Conservation (phyloP, 1,140 invertebrate genomes). For the Amphibalanus amphitrite region DNA sequence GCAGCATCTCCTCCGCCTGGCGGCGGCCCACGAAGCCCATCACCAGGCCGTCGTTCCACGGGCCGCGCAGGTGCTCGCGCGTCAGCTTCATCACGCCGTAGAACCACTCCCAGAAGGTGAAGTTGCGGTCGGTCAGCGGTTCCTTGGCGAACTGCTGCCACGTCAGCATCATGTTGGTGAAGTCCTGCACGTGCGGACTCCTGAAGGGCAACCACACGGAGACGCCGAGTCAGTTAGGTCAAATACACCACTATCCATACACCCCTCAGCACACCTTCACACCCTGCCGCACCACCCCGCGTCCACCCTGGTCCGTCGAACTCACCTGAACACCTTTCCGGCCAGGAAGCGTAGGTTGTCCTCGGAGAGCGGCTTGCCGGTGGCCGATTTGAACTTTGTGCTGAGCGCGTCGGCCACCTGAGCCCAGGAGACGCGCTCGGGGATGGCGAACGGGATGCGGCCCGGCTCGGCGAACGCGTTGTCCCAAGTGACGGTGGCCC, state of each 20-base stretch:
- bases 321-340: slow-evolving; percentile 62
- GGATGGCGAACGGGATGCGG: slow-evolving; percentile 70
- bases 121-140: slow-evolving; percentile 69
- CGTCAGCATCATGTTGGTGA: slow-evolving; percentile 41
- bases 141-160: slow-evolving; percentile 93
- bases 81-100: slow-evolving; percentile 95
- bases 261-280: too few species aligned
- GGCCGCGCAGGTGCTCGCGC: slow-evolving; percentile 69
- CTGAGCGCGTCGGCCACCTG: slow-evolving; percentile 73
- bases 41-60: slow-evolving; percentile 66
- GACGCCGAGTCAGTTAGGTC: too few species aligned
- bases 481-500: slow-evolving; percentile 95
- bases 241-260: too few species aligned
- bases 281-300: too few species aligned
- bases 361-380: slow-evolving; percentile 56
- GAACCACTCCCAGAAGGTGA: slow-evolving; percentile 99
- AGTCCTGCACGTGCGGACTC: slow-evolving; percentile 23
- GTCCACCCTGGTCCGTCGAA: too few species aligned
- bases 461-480: slow-evolving; percentile 90
- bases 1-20: slow-evolving; percentile 71
- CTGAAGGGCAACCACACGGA: slow-evolving; percentile 6
- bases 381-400: slow-evolving; percentile 69
- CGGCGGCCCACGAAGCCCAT: slow-evolving; percentile 74
- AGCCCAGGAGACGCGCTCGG: slow-evolving; percentile 59
- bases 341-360: slow-evolving; percentile 78